Conservation (phyloP, 2,888 invertebrate species). For the Acronicta leporina region DNA sequence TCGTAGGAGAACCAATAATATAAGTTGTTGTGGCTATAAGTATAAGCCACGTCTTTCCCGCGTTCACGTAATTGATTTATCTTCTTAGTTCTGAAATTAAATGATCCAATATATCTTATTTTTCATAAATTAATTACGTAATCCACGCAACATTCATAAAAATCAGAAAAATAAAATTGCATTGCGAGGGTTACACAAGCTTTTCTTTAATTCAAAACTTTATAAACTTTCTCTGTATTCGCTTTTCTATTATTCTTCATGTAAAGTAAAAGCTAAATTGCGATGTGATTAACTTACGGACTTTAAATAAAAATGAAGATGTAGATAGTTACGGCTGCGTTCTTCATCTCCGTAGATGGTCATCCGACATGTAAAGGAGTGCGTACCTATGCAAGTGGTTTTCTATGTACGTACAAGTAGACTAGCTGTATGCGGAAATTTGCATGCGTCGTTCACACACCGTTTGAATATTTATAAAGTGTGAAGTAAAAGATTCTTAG, state of each 20-base stretch:
- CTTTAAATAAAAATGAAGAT: conserved; percentile 33
- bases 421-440: conserved; percentile 40
- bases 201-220: conserved; percentile 35
- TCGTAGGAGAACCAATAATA: no score
- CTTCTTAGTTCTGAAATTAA: no score
- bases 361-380: conserved; percentile 40
- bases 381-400: conserved; percentile 14
- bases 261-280: conserved; percentile 48
- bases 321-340: conserved; percentile 30
- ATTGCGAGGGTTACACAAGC: conserved; percentile 32
- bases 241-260: conserved; percentile 34
- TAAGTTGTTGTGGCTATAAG: no score
- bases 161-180: no score
- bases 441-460: conserved; percentile 17
- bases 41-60: no score
- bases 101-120: background rate
- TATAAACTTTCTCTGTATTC: conserved; percentile 56
- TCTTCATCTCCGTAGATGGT: conserved; percentile 35
- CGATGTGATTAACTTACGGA: conserved; percentile 33
- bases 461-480: conserved; percentile 42
- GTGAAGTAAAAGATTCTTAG: conserved; percentile 19
- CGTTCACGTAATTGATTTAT: no score
- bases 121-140: conserved; percentile 30
- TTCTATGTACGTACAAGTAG: conserved; percentile 23
- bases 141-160: conserved; percentile 22